phyloP scores from a whole-genome alignment of 2,797 vertebrate genomes.

The Alexandromys oeconomus region DNA sequence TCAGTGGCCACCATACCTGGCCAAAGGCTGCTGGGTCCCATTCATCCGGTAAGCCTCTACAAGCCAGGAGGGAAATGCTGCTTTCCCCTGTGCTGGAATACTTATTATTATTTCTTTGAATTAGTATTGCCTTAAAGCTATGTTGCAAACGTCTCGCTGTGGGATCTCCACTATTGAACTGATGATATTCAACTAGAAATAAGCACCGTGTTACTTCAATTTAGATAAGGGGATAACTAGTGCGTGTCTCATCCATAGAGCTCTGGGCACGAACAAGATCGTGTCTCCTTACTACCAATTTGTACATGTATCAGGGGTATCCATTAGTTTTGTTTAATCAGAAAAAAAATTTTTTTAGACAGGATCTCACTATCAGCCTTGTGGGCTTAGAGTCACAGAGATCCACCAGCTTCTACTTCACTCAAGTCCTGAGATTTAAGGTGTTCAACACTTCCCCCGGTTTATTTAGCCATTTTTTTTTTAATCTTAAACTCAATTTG shows the following conservation, averaged over 20 bases:
- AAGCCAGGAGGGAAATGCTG: conserved; percentile 76
- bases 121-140: conserved; percentile 41
- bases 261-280: background rate
- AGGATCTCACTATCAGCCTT: background rate
- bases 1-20: conserved; percentile 76
- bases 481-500: conserved; percentile 6
- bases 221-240: background rate
- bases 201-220: background rate
- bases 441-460: background rate
- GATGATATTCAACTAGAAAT: conserved; percentile 37
- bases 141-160: conserved; percentile 18
- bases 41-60: conserved; percentile 74
- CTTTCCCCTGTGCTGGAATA: conserved; percentile 72
- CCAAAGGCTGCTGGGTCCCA: conserved; percentile 77
- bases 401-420: background rate
- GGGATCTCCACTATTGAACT: background rate
- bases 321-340: background rate
- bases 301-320: background rate
- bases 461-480: background rate
- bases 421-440: background rate
- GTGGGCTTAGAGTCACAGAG: background rate
- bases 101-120: conserved; percentile 63
- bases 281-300: background rate
- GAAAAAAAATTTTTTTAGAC: background rate
- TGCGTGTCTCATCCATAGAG: background rate